Evolutionary conservation across 2,888 invertebrate species (phyloP).

Genomic region (Trisateles emortualis): DNA sequence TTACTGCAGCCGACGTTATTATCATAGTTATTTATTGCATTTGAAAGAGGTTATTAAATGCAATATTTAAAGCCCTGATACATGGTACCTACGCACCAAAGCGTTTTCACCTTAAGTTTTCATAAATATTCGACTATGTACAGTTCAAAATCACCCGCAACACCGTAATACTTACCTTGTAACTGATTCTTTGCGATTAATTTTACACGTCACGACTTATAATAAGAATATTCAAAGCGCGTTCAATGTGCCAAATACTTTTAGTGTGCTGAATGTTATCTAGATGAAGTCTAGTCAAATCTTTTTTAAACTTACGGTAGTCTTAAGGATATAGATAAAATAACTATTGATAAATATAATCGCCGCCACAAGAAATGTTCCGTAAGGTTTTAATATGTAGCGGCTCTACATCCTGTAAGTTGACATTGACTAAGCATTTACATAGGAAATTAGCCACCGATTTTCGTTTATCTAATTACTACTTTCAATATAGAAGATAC

Average conservation of each 20-base stretch:
- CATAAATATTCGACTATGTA: constrained; percentile 5
- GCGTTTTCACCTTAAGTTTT: constrained; percentile 1
- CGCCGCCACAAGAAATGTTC: too few relatives aligned
- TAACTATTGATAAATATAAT: not conserved
- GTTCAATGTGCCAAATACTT: constrained; percentile 6
- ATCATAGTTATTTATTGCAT: constrained; percentile 1
- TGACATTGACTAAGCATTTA: too few relatives aligned
- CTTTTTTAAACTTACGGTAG: not conserved
- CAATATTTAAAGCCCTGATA: constrained; percentile 4
- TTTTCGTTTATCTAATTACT: too few relatives aligned
- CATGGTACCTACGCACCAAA: not conserved
- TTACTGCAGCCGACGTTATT: constrained; percentile 7
- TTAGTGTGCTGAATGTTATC: constrained; percentile 1
- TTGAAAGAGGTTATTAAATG: constrained; percentile 3
- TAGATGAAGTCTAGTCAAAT: constrained; percentile 1
- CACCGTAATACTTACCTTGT: constrained; percentile 5
- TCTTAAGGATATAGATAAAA: not conserved
- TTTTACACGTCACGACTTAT: constrained; percentile 8
- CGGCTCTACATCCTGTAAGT: too few relatives aligned
- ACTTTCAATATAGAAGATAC: too few relatives aligned
- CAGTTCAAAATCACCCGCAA: constrained; percentile 1
- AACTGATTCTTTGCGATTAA: constrained; percentile 2
- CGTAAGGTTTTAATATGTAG: too few relatives aligned
- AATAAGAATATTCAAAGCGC: constrained; percentile 11
- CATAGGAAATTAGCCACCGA: too few relatives aligned